These are phyloP conservation scores for Chaetura pelagica DNA, from an alignment of 2,113 vertebrate genomes.

Conservation along the genomic window DNA sequence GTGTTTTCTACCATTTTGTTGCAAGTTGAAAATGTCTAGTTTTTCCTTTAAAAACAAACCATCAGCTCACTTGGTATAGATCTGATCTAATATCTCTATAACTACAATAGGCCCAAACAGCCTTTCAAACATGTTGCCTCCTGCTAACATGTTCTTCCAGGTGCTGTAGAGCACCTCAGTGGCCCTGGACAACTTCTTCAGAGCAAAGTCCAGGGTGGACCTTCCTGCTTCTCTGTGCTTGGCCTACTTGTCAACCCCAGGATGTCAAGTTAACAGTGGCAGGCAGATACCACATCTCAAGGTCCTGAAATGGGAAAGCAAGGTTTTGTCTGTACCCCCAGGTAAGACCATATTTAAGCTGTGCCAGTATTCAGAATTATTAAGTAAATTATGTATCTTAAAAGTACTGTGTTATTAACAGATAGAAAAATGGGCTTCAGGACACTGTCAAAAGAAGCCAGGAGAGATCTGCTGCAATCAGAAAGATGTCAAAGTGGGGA, in stretches of 20 bases:
- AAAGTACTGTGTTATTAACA: not conserved
- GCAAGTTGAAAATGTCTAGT: not conserved
- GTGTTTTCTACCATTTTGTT: not conserved
- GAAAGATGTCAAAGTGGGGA: not conserved
- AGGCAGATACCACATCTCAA: not conserved
- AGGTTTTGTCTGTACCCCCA: not conserved
- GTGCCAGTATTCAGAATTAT: not conserved
- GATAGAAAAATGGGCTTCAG: not conserved
- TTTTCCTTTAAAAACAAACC: not conserved
- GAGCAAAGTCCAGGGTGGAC: not conserved
- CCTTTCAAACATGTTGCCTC: not conserved
- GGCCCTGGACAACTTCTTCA: not conserved
- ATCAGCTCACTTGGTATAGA: not conserved
- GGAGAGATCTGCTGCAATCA: not conserved
- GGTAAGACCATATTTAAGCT: not conserved
- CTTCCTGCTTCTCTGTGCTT: not conserved
- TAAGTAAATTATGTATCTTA: not conserved
- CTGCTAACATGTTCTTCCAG: not conserved
- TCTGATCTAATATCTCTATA: not conserved
- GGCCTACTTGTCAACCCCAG: not conserved
- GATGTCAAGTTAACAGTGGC: not conserved
- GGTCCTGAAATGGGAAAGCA: not conserved
- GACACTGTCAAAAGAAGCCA: not conserved
- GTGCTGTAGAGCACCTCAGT: not conserved
- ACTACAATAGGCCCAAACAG: not conserved